A percentile compares a stretch with the other conserved stretches of the same genome.
Evolutionary conservation across 92 coral and sea anemone genomes (phyloP).

Genomic region (Metridium senile): DNA sequence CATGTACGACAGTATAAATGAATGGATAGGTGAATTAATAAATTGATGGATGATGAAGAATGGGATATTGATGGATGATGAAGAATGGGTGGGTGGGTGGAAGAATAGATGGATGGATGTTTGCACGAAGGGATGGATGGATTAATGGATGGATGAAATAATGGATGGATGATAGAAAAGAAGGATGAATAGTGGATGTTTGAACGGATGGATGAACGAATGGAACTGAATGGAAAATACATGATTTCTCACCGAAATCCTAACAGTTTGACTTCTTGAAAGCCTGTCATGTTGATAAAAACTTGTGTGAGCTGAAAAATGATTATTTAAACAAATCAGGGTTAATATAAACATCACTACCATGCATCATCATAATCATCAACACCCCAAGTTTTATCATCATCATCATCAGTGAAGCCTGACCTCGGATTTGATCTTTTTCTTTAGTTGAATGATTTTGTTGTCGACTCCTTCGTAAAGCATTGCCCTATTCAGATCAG

Average conservation of each 20-base stretch:
- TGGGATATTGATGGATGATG: neutral
- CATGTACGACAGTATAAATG: neutral
- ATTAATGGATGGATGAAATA: neutral
- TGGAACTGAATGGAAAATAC: neutral
- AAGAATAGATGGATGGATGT: neutral
- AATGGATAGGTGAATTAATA: neutral
- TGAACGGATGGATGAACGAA: neutral
- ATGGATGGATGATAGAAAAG: neutral
- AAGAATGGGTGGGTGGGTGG: neutral
- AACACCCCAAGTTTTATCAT: neutral
- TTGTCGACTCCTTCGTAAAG: slow-evolving; percentile 31
- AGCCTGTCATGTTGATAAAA: slow-evolving; percentile 70
- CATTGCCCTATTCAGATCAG: slow-evolving; percentile 52
- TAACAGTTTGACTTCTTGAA: slow-evolving; percentile 67
- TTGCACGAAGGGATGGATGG: neutral
- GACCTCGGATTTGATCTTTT: slow-evolving; percentile 25
- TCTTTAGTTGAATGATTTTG: slow-evolving; percentile 49
- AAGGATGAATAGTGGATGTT: neutral
- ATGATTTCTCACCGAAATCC: slow-evolving; percentile 66
- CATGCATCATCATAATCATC: no score
- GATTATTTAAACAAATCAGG: neutral
- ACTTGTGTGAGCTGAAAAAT: slow-evolving; percentile 56
- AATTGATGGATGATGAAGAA: neutral
- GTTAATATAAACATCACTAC: no score
- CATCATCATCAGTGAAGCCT: neutral